Percentiles rank a stretch among this genome's conserved stretches.
These are phyloP conservation scores for Premnoplex brunnescens DNA, from an alignment of 2,797 vertebrate genomes.

Conservation along the genomic window DNA sequence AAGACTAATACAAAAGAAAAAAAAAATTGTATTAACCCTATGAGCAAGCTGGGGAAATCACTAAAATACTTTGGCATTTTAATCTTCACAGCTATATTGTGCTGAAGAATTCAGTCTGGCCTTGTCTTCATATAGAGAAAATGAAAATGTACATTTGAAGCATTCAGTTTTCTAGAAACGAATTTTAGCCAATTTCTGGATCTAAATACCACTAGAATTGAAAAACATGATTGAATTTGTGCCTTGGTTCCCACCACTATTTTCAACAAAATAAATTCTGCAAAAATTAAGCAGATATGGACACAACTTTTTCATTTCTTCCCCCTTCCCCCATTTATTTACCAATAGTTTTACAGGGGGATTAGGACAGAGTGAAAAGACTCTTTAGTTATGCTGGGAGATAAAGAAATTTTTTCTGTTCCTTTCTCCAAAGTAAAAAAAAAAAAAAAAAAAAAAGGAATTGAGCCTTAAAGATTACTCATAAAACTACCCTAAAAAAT, in stretches of 20 bases:
- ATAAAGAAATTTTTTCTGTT: neutral
- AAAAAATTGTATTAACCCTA: too few relatives aligned
- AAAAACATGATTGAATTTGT: neutral
- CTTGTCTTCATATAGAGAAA: neutral
- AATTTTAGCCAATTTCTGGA: neutral
- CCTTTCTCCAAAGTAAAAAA: neutral
- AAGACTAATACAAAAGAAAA: neutral
- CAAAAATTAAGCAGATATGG: neutral
- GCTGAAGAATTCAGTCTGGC: neutral
- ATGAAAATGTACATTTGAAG: neutral
- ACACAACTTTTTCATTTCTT: neutral
- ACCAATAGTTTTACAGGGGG: neutral
- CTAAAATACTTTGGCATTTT: slow-evolving; percentile 2
- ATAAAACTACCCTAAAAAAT: neutral
- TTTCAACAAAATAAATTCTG: neutral
- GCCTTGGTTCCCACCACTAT: neutral
- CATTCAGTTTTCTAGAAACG: neutral
- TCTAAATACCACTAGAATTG: neutral
- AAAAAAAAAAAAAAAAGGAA: neutral
- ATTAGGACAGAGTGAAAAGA: neutral
- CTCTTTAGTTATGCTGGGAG: neutral
- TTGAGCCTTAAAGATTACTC: neutral
- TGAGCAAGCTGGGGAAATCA: neutral
- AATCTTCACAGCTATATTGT: neutral
- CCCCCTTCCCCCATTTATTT: neutral